Evolutionary conservation across 35 echinoderm and acorn worm species (phyloP), one percentile per base, ranked within the genome.

Genomic region (Heliocidaris erythrogramma): DNA sequence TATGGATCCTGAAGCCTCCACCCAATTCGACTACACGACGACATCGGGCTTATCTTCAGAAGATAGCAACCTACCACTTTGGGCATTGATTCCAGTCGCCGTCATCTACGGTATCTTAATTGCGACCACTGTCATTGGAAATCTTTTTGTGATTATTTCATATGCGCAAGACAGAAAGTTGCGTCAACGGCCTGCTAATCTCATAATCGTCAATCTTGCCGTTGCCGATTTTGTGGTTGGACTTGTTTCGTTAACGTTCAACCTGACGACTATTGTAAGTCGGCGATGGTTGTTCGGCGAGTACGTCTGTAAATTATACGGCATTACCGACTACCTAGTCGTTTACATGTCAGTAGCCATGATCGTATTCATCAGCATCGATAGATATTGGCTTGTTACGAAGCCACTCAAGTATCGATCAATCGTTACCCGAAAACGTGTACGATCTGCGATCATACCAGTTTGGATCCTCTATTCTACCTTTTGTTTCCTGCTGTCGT

Each of bases 331-430:
- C 49, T 97, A 95, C 92, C 56, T 78, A 8, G 96, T 94, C 5
- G 88, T 59, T 1, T 52, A 30, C 9, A 24, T 90, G 6, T 97
- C 96, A 2, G 27, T 93, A 31, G 9, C 69, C 13, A 90, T 90
- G 11, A 97, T 97, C 13, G 35, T 97, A 2, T 48, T 95, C 30
- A 93, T 97, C 32, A 95, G 94, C 17, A 94, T 95, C 47, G 96
- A 97, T 88, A 69, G 96, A 32, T 90, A 91, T 24, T 94, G 92
- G 91, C 31, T 97, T 49, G 94, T 97, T 21, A 88, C 48, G 49
- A 97, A 95, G 42, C 48, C 50, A 32, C 30, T 95, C 9, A 56
- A 47, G 11, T 97, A 97, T 32, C n/a, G 78, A 14, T 17, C 21
- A 18, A 94, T 92, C 85, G 50, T 88, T 50, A 95, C 94, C 2